phyloP scores from a whole-genome alignment of 2,797 vertebrate genomes.

The Melopsittacus undulatus region DNA sequence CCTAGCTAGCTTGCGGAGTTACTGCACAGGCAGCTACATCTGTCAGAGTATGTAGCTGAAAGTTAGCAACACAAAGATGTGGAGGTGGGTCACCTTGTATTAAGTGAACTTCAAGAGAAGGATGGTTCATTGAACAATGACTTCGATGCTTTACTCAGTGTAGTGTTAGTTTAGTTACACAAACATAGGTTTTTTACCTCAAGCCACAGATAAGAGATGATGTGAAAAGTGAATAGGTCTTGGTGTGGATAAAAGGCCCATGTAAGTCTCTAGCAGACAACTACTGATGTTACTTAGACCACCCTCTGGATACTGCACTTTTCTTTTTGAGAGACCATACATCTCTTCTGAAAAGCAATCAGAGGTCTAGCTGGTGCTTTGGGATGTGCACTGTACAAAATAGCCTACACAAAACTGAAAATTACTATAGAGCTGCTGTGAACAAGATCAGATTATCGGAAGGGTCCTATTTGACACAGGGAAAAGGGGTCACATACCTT shows the following conservation, averaged over 20 bases:
- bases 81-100: not conserved
- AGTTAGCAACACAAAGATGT: not conserved
- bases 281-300: too few species aligned
- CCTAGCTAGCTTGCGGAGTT: not conserved
- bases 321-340: not conserved
- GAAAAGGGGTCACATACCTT: not conserved
- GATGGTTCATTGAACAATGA: not conserved
- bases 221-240: not conserved
- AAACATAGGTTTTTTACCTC: not conserved
- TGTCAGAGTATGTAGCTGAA: not conserved
- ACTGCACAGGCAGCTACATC: not conserved
- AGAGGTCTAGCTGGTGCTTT: not conserved
- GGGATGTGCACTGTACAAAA: not conserved
- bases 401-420: not conserved
- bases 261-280: not conserved
- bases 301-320: not conserved
- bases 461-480: not conserved
- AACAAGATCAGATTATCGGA: not conserved
- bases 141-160: not conserved
- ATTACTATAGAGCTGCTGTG: not conserved
- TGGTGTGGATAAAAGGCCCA: not conserved
- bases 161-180: not conserved
- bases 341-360: not conserved
- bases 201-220: not conserved
- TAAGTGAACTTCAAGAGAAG: not conserved